These are phyloP conservation scores for Poeciliopsis occidentalis DNA, from an alignment of 2,113 vertebrate species.

Conservation along the genomic window DNA sequence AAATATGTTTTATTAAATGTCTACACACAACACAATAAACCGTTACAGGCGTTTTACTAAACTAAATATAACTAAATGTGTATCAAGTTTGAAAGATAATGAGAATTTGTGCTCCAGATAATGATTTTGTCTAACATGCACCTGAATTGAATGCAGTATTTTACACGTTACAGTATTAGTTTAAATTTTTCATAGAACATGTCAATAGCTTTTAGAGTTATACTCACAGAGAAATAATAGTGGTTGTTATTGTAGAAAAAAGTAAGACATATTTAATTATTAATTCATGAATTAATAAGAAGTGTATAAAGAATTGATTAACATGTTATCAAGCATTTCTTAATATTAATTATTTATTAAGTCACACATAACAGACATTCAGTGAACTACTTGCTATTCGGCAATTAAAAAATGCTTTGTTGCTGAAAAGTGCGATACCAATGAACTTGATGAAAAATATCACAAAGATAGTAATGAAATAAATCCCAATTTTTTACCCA, in stretches of 20 bases:
- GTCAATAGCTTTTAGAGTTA: background rate
- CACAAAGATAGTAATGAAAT: constrained; percentile 2
- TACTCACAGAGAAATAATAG: background rate
- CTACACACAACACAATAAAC: constrained; percentile 17
- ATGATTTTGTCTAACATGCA: constrained; percentile 1
- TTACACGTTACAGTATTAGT: constrained; percentile 9
- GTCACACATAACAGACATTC: background rate
- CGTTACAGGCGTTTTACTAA: background rate
- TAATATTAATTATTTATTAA: background rate
- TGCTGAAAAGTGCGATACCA: background rate
- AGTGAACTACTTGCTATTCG: too few relatives aligned
- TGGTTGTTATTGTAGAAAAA: background rate
- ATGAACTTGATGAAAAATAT: background rate
- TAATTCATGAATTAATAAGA: background rate
- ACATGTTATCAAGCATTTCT: too few relatives aligned
- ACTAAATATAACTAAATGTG: constrained; percentile 18
- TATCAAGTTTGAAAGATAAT: constrained; percentile 30
- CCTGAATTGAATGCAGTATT: constrained; percentile 10
- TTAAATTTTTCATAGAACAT: constrained; percentile 23
- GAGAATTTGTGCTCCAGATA: background rate
- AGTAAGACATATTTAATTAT: background rate
- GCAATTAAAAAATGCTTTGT: too few relatives aligned
- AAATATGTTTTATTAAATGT: constrained; percentile 21
- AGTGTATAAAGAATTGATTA: too few relatives aligned
- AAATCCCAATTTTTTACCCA: background rate